These are phyloP conservation scores for Sitta europaea DNA, from an alignment of 2,113 vertebrate genomes.

Conservation along the genomic window DNA sequence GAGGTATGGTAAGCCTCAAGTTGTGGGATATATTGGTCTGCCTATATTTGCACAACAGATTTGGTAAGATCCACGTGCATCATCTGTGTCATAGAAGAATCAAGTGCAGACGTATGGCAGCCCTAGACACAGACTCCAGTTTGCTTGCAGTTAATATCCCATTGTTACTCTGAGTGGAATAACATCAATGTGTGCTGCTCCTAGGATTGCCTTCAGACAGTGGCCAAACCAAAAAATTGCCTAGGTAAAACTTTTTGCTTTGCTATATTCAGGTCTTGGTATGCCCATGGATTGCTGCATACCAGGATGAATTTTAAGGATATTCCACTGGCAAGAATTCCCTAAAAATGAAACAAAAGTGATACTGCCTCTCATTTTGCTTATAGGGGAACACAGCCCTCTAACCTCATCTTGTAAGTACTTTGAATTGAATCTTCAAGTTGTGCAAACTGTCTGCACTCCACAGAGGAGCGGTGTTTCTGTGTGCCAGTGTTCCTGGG, in stretches of 20 bases:
- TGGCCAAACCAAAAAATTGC: neutral
- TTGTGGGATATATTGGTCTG: neutral
- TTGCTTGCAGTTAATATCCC: neutral
- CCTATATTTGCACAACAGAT: neutral
- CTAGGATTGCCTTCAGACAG: neutral
- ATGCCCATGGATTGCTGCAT: neutral
- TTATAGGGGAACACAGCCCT: neutral
- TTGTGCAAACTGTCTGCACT: neutral
- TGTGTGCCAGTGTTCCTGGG: neutral
- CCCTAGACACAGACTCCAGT: neutral
- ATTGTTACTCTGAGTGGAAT: neutral
- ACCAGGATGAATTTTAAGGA: neutral
- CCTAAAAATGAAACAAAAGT: neutral
- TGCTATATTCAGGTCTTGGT: neutral
- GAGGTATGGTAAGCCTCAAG: neutral
- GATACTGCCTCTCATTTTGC: neutral
- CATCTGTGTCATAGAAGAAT: rapidly evolving
- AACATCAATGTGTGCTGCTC: neutral
- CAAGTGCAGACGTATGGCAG: neutral
- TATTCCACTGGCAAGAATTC: neutral
- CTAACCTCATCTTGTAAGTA: neutral
- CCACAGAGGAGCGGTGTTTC: rapidly evolving
- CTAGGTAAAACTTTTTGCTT: neutral
- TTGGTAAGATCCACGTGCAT: rapidly evolving
- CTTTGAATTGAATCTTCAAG: neutral